Conservation (phyloP, 2,797 vertebrate species). For the Cottoperca gobio region DNA sequence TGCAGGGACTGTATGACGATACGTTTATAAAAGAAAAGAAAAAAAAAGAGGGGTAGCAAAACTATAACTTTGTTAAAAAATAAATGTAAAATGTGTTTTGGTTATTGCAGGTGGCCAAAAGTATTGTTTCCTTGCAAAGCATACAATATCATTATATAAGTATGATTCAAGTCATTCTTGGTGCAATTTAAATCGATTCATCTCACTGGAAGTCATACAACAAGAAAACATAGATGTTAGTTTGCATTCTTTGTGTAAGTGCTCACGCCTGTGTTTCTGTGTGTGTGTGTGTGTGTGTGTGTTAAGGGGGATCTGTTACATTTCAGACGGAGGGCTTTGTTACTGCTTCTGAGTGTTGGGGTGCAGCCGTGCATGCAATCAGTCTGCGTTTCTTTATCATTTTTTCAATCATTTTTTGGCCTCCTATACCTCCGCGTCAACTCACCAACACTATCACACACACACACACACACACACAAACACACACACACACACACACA, state of each 20-base stretch:
- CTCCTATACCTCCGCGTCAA: conserved; percentile 72
- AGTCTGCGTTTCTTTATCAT: conserved; percentile 77
- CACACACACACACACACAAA: conserved; percentile 45
- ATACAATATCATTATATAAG: not conserved
- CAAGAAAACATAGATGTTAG: conserved; percentile 23
- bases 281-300: conserved; percentile 42
- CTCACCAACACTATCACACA: conserved; percentile 62
- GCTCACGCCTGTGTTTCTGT: conserved; percentile 41
- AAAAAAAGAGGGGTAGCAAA: too few species aligned
- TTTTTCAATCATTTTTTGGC: conserved; percentile 70
- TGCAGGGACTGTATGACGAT: too few species aligned
- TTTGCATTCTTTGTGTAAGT: conserved; percentile 42
- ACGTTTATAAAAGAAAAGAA: too few species aligned
- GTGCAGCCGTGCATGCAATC: conserved; percentile 79
- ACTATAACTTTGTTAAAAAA: too few species aligned
- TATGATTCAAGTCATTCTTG: not conserved
- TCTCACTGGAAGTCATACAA: not conserved
- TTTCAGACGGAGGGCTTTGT: conserved; percentile 75
- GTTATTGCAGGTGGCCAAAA: not conserved
- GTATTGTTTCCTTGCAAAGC: not conserved
- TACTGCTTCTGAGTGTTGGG: conserved; percentile 81
- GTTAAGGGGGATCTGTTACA: conserved; percentile 71
- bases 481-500: conserved; percentile 36
- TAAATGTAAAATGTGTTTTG: not conserved
- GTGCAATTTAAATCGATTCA: not conserved